phyloP scores from a whole-genome alignment of 2,113 vertebrate genomes.

The Callorhinus ursinus region DNA sequence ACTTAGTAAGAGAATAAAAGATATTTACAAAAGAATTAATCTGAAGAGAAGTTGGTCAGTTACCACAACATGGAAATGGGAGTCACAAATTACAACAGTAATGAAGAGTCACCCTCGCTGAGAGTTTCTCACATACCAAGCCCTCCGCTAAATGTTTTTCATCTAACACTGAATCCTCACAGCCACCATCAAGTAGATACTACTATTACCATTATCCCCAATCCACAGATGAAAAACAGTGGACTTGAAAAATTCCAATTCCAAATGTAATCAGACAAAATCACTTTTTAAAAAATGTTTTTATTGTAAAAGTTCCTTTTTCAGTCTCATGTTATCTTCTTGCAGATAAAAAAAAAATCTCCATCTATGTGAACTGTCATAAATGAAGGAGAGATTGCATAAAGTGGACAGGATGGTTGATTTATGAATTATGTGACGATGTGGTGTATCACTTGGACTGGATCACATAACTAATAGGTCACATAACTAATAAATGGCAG shows the following conservation, averaged over 20 bases:
- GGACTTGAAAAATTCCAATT: conserved; percentile 56
- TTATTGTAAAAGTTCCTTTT: conserved; percentile 65
- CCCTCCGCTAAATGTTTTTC: background rate
- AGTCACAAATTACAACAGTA: background rate
- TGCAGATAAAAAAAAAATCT: conserved; percentile 70
- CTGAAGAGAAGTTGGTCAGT: background rate
- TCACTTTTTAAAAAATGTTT: background rate
- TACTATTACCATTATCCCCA: background rate
- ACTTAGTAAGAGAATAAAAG: background rate
- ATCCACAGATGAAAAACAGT: background rate
- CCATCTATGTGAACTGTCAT: conserved; percentile 63
- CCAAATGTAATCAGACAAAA: conserved; percentile 64
- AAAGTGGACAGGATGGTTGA: background rate
- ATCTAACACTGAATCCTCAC: background rate
- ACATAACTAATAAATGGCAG: background rate
- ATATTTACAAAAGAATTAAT: background rate
- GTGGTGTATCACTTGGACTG: background rate
- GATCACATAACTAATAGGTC: background rate
- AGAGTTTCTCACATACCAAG: background rate
- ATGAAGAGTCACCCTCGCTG: background rate
- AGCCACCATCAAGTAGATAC: background rate
- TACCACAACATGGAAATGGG: background rate
- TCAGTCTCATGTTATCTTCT: conserved; percentile 71
- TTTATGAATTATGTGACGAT: background rate
- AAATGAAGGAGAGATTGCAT: conserved; percentile 71